These are phyloP conservation scores for Champsocephalus gunnari DNA, from an alignment of 2,797 vertebrate genomes.

Conservation along the genomic window DNA sequence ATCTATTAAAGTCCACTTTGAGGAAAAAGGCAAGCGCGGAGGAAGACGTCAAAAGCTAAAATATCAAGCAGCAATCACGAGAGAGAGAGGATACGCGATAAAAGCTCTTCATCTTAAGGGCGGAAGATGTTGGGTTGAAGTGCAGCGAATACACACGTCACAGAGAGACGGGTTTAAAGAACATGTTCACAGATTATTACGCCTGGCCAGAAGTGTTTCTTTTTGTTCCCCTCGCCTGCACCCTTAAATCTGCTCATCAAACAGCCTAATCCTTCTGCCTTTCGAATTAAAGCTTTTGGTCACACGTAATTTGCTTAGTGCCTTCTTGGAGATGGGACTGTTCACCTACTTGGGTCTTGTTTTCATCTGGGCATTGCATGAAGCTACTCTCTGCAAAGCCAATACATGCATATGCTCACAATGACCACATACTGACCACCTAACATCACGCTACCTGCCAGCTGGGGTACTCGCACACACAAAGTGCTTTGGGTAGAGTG, in stretches of 20 bases:
- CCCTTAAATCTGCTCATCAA: conserved; percentile 88
- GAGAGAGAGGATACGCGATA: conserved; percentile 77
- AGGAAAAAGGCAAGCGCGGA: conserved; percentile 48
- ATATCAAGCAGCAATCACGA: conserved; percentile 80
- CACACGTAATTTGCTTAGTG: conserved; percentile 88
- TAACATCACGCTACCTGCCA: conserved; percentile 30
- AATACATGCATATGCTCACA: conserved; percentile 65
- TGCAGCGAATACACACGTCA: conserved; percentile 82
- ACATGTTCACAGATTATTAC: conserved; percentile 85
- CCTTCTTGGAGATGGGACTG: conserved; percentile 81
- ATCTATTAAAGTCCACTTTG: conserved; percentile 79
- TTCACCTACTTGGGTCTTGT: conserved; percentile 82
- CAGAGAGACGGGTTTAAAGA: conserved; percentile 81
- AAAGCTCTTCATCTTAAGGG: conserved; percentile 82
- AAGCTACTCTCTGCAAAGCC: conserved; percentile 60
- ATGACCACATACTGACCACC: conserved; percentile 57
- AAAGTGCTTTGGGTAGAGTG: conserved; percentile 17
- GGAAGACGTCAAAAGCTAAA: conserved; percentile 74
- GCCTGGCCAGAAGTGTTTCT: conserved; percentile 83
- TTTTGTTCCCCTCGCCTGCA: conserved; percentile 84
- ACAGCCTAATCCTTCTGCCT: conserved; percentile 84
- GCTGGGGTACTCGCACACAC: neutral
- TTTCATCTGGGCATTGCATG: conserved; percentile 74
- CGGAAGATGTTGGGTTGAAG: conserved; percentile 82
- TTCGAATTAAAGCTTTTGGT: conserved; percentile 85